Conservation (phyloP, 64 coral and sea anemone species). For the Astreopora myriophthalma region DNA sequence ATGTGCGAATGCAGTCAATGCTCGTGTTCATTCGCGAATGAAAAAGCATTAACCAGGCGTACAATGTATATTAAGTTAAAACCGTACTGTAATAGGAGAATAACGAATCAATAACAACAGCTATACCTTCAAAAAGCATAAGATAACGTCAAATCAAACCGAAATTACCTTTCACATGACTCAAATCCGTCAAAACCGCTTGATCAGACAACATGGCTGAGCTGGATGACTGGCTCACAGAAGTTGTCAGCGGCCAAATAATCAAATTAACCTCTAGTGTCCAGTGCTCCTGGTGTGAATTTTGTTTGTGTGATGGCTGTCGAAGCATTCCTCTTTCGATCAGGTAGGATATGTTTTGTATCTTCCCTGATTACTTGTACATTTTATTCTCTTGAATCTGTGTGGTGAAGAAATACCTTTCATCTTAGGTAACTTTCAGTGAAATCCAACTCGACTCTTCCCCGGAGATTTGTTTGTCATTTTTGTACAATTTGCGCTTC, state of each 20-base stretch:
- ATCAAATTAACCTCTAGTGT: slow-evolving; percentile 19
- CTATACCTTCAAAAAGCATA: not conserved
- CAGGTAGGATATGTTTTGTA: not conserved
- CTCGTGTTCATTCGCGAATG: too few relatives aligned
- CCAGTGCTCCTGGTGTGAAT: not conserved
- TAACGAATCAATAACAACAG: not conserved
- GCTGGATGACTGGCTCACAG: not conserved
- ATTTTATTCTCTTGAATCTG: not conserved
- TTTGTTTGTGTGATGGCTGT: not conserved
- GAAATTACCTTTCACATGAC: not conserved
- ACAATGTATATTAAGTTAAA: too few relatives aligned
- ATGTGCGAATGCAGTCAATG: too few relatives aligned
- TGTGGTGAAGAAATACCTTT: not conserved
- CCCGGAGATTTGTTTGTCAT: not conserved
- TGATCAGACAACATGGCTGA: not conserved
- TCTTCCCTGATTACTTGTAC: not conserved
- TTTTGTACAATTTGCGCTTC: not conserved
- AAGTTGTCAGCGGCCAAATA: slow-evolving; percentile 9
- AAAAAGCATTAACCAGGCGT: too few relatives aligned
- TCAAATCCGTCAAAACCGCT: not conserved
- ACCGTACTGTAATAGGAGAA: too few relatives aligned
- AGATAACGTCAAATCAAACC: not conserved
- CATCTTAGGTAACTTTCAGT: not conserved
- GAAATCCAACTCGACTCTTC: not conserved
- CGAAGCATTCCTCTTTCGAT: not conserved